phyloP scores from a whole-genome alignment of 2,113 vertebrate species.

The Oreocharis arfaki region DNA sequence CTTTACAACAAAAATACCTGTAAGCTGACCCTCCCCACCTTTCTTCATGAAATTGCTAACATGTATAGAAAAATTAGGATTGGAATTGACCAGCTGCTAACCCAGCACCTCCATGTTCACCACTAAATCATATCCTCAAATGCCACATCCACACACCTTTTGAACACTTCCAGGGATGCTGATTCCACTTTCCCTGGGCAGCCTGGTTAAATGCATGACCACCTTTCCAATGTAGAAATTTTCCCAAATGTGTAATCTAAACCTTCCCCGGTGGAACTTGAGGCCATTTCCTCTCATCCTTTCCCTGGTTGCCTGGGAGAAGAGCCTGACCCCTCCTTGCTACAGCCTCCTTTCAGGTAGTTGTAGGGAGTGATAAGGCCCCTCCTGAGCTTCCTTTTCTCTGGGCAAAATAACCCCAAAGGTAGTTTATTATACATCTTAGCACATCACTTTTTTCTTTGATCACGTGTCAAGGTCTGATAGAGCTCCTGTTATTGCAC shows the following conservation, averaged over 20 bases:
- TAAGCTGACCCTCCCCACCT: not conserved
- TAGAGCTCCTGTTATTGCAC: not conserved
- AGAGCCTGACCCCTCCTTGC: fast-evolving
- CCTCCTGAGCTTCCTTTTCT: not conserved
- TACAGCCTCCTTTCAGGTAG: not conserved
- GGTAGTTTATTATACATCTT: not conserved
- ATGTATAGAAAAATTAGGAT: not conserved
- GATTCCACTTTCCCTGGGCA: not conserved
- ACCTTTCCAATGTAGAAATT: not conserved
- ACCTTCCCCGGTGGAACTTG: not conserved
- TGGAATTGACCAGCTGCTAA: not conserved
- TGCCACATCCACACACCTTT: not conserved
- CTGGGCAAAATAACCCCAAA: not conserved
- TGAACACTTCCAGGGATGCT: not conserved
- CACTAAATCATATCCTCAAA: not conserved
- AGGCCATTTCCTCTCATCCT: not conserved
- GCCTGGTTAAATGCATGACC: not conserved
- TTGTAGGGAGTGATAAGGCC: not conserved
- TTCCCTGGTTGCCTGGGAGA: not conserved
- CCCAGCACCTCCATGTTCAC: not conserved
- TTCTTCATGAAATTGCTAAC: not conserved
- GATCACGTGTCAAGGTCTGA: not conserved
- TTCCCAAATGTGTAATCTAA: not conserved
- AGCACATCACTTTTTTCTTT: not conserved
- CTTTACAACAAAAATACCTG: not conserved